Base-by-base conservation (phyloP, 2,888 invertebrate species). In the Alcis repandata region DNA sequence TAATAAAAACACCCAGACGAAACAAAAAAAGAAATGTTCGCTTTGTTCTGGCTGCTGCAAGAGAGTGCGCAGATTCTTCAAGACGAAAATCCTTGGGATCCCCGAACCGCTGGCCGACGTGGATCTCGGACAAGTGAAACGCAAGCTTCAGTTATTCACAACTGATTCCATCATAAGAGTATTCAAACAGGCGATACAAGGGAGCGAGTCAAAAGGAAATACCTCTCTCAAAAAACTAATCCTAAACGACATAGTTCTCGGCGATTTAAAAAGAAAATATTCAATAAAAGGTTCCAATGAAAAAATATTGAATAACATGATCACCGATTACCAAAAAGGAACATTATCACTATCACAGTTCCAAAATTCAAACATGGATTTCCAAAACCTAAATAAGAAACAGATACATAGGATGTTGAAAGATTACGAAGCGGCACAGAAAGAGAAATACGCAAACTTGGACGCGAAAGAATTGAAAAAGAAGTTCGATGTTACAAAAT, bases 71-170 rank as follows among this genome's bases (percentile, higher is more conserved):
- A 49, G 32, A 10, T 32, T 32, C 6, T 11, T 51, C 19, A 51
- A 51, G 19, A 38, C 19, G 9, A 51, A 51, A n/a, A 19, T 51
- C n/a, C 20, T 32, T 1, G 33, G 49, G 3, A 13, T 36, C 6
- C 51, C 51, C 7, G 51, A 36, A 36, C 51, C 51, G 0, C 10
- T 83, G 9, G 72, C 63, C 48, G 80, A 77, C 19, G 36, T 75
- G 9, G 76, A 79, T 63, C 61, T 83, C 19, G 76, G 70, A 10
- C 74, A 69, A 10, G 9, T 82, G 7, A 78, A 70, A 68, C 72
- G 78, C 59, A 78, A 77, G 58, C 52, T 79, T 6, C 72, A 62
- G 8, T 51, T 68, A 32, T 65, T 48, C 32, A 67, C 70, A 63
- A 67, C 51, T 15, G 36, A 9, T 1, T 63, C 69, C 2, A 32